These are phyloP conservation scores for Helobdella robusta DNA, from an alignment of 2,888 invertebrate species.

Conservation along the genomic window DNA sequence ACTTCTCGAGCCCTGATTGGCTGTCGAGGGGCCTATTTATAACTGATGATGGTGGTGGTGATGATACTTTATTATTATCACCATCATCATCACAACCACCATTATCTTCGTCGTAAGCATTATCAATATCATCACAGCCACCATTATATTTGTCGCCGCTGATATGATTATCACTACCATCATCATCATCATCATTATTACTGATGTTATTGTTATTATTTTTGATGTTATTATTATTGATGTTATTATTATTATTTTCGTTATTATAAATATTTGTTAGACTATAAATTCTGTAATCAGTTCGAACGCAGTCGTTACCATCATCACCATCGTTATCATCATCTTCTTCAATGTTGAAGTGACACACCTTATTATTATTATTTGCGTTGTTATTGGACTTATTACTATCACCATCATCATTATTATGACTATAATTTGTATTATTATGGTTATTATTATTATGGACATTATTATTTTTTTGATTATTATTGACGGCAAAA, in stretches of 20 bases:
- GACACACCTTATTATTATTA: neutral
- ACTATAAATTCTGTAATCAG: neutral
- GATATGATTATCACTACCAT: neutral
- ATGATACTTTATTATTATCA: no score
- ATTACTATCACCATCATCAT: constrained; percentile 1
- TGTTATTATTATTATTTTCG: neutral
- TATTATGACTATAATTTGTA: neutral
- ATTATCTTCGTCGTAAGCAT: no score
- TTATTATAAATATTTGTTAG: neutral
- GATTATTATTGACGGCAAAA: neutral
- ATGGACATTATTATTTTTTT: neutral
- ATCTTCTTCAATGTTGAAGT: neutral
- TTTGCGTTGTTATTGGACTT: neutral
- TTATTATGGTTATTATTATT: neutral
- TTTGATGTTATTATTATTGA: neutral
- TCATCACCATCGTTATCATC: constrained; percentile 1
- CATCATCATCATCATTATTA: constrained; percentile 1
- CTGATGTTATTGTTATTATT: neutral
- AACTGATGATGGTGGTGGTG: no score
- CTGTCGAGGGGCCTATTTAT: no score
- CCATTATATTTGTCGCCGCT: neutral
- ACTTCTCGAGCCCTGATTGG: no score
- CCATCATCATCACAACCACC: no score
- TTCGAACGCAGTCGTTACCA: neutral
- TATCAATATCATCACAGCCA: neutral